phyloP scores from a whole-genome alignment of 2,888 invertebrate species.

The Drosophila heteroneura region DNA sequence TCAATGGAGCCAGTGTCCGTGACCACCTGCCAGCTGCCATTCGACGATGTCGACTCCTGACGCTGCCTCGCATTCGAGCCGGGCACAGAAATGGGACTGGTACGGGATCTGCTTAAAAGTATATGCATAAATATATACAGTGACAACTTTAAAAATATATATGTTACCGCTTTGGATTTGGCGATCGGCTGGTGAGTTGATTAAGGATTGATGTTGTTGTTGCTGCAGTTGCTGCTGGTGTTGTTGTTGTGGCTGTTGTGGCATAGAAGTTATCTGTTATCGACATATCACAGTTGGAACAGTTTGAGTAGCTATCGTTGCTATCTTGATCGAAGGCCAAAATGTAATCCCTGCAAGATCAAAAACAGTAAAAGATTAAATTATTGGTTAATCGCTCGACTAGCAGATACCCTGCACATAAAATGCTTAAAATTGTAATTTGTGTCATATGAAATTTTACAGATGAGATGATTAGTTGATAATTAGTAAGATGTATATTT shows the following conservation, averaged over 20 bases:
- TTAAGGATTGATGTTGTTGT: slow-evolving; percentile 53
- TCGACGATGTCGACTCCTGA: slow-evolving; percentile 87
- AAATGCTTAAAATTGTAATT: background rate
- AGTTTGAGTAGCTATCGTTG: slow-evolving; percentile 84
- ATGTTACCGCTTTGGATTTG: slow-evolving; percentile 83
- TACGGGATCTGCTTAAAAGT: slow-evolving; percentile 81
- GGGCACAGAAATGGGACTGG: slow-evolving; percentile 89
- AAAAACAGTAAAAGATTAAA: background rate
- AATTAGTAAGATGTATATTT: too few relatives aligned
- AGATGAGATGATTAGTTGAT: background rate
- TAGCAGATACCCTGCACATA: background rate
- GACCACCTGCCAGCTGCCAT: slow-evolving; percentile 90
- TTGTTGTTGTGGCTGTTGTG: slow-evolving; percentile 60
- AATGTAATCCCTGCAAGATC: slow-evolving; percentile 74
- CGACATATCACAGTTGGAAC: slow-evolving; percentile 85
- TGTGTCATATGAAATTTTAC: background rate
- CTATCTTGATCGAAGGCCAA: slow-evolving; percentile 83
- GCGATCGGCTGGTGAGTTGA: slow-evolving; percentile 82
- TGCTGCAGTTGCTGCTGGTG: slow-evolving; percentile 34
- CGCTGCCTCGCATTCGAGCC: slow-evolving; percentile 86
- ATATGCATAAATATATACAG: background rate
- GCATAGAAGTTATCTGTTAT: slow-evolving; percentile 82
- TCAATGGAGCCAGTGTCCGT: slow-evolving; percentile 88
- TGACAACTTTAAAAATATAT: background rate
- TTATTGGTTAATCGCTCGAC: background rate